Evolutionary conservation across 2,888 invertebrate species (phyloP).

Genomic region (Tachina lurida): DNA sequence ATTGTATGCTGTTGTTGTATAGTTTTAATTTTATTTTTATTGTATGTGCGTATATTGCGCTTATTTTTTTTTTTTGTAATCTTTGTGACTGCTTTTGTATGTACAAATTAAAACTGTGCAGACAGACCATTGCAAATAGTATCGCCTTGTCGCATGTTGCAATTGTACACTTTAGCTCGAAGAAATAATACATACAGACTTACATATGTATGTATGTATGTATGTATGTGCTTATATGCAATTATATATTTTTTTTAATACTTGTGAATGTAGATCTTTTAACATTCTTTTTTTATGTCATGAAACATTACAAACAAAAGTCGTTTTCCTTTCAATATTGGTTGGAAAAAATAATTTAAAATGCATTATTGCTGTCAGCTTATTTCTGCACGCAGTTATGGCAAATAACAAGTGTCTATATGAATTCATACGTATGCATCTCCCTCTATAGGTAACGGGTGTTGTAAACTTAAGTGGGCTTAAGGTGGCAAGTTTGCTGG

Average conservation of each 20-base stretch:
- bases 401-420: neutral
- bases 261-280: conserved; percentile 18
- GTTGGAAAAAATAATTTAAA: conserved; percentile 24
- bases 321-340: conserved; percentile 30
- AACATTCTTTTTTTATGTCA: neutral
- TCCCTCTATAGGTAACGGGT: conserved; percentile 16
- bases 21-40: neutral
- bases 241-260: neutral
- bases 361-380: conserved; percentile 45
- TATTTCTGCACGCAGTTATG: conserved; percentile 8
- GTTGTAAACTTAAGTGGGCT: neutral
- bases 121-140: conserved; percentile 16
- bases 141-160: neutral
- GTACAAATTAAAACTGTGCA: conserved; percentile 7
- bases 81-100: neutral
- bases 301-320: neutral
- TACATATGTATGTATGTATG: too few species aligned
- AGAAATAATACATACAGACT: neutral
- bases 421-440: neutral
- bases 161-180: neutral
- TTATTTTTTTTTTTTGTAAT: neutral
- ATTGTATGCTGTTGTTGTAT: conserved; percentile 2
- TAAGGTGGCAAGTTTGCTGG: too few species aligned
- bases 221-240: too few species aligned
- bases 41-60: conserved; percentile 30